These are phyloP conservation scores for Takifugu bimaculatus DNA, from an alignment of 2,113 vertebrate species.

Conservation along the genomic window DNA sequence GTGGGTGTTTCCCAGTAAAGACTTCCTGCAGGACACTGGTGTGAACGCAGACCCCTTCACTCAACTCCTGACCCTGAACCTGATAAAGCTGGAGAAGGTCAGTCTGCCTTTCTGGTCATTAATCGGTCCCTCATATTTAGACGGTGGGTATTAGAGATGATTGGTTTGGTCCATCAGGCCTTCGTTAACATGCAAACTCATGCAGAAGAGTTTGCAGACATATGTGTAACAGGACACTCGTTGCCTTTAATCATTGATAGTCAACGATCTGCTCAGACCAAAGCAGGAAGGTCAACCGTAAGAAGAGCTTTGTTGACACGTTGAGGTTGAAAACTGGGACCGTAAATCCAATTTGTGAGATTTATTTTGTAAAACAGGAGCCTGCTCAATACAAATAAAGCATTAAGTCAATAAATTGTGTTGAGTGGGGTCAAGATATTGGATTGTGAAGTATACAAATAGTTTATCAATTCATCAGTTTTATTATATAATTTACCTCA, in stretches of 20 bases:
- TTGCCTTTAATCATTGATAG: constrained; percentile 52
- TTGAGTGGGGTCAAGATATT: no score
- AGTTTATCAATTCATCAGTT: no score
- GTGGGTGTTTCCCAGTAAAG: constrained; percentile 22
- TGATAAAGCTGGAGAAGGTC: constrained; percentile 92
- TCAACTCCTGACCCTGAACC: constrained; percentile 81
- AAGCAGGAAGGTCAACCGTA: constrained; percentile 4
- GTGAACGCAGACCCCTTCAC: constrained; percentile 80
- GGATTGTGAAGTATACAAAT: no score
- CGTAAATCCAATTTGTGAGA: no score
- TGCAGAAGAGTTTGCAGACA: constrained; percentile 2
- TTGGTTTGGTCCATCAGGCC: background rate
- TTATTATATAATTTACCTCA: no score
- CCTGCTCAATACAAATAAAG: no score
- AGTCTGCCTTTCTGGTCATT: constrained; percentile 9
- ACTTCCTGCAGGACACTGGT: constrained; percentile 22
- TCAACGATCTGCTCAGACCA: constrained; percentile 31
- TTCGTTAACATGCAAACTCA: background rate
- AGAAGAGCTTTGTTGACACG: constrained; percentile 18
- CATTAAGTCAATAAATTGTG: no score
- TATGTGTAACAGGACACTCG: constrained; percentile 23
- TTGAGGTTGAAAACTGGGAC: no score
- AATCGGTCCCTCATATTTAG: background rate
- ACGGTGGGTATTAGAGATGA: background rate
- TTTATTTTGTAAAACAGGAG: no score